Evolutionary conservation across 2,113 vertebrate genomes (phyloP), one percentile per base, ranked within the genome.

Genomic region (Tetraodon nigroviridis): DNA sequence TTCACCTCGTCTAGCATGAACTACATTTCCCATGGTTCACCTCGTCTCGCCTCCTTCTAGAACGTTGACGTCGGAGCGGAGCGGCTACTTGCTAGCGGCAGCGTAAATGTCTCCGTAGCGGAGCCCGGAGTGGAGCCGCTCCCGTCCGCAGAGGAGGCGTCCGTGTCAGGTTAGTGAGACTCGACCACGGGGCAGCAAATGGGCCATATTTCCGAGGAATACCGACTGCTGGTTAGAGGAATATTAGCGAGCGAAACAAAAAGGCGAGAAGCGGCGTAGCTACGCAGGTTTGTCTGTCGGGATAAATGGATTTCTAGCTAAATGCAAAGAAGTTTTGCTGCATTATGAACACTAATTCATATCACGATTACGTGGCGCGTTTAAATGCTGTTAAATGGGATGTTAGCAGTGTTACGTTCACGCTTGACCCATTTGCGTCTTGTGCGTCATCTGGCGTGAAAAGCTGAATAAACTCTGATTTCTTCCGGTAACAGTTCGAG

Each of bases 231-330:
- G 37, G 7, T 19, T 18, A 18, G 18, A 14, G 69, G 40, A 24
- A 32, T 6, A 17, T 17, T 11, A 61, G 61, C 68, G 65, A 78
- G 67, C 74, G 29, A 61, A 42, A 81, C 79, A 70, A 53, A 60
- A 55, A 51, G 46, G 5, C 19, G 22, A 77, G 79, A 64, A 79
- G 76, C 68, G 64, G 58, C 48, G 66, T 74, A 67, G 64, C 60
- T 59, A 29, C 58, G 21, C 73, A 71, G 63, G 76, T 78, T 47
- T 11, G 76, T 58, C 20, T 27, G 15, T 61, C 18, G 16, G 29
- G 17, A 7, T 8, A 21, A 22, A 6, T 51, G 40, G 58, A 19
- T 70, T 10, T 1, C n/a, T 18, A 22, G 65, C 42, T 44, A 13
- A 8, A 10, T 16, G 3, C 19, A 48, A 47, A 63, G 27, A 49